Base-by-base conservation (phyloP, 2,113 vertebrate genomes). In the Charadrius vociferus region DNA sequence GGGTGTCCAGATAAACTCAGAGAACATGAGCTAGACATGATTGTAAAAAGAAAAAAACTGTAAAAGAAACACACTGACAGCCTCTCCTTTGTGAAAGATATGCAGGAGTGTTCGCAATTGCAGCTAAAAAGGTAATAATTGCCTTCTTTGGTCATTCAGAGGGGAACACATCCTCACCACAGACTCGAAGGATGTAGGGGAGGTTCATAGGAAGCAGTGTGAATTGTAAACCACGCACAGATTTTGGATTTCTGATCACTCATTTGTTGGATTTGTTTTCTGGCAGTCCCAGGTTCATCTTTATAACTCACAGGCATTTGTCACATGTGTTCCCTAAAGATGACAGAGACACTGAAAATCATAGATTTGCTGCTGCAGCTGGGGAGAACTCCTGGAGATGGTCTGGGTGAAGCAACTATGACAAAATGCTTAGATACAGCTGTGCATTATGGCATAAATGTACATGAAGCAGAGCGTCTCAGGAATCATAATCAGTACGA, bases 191-290 rank as follows among this genome's bases (percentile, higher is more conserved):
- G 4, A 10, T 55, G 4, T 4, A 23, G 4, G 16, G 12, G 5
- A 50, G 3, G 9, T 52, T n/a, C 13, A 8, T 3, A 47, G 16
- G 7, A 90, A 0, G 0, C 12, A 30, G 1, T 7, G 23, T 1
- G 2, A 62, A 39, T 19, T 27, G 13, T 39, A 66, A 66, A 12
- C 5, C 11, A n/a, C 10, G 7, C 3, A 61, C 1, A 53, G 21
- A 22, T 47, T 78, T 65, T 23, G 7, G 21, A 80, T 63, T 86
- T 88, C 37, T 50, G 24, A 71, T 30, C 6, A 4, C 13, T 47
- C 7, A 37, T 63, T 37, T 50, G 8, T 30, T 36, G 23, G 6
- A 49, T 53, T 89, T 49, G 4, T 24, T 84, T 81, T 77, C 36
- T 88, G 15, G 5, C 9, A 34, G 43, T 29, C 39, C 5, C 12